phyloP scores from a whole-genome alignment of 2,888 invertebrate species.

The Meganola albula region DNA sequence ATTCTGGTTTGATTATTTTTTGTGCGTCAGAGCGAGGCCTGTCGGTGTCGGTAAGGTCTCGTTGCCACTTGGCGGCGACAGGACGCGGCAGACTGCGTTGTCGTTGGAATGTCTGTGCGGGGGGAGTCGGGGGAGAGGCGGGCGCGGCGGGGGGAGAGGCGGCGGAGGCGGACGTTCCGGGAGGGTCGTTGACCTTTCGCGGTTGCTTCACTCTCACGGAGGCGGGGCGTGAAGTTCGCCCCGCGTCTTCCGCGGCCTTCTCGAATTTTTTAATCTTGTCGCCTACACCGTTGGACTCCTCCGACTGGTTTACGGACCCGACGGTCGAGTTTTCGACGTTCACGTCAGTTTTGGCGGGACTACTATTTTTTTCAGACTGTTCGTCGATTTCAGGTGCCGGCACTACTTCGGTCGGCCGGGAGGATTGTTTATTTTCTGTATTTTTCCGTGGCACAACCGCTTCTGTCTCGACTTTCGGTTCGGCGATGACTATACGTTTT shows the following conservation, averaged over 20 bases:
- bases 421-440: too few species aligned
- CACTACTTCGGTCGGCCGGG: slow-evolving; percentile 21
- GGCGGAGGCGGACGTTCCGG: slow-evolving; percentile 51
- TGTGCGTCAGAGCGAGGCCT: slow-evolving; percentile 57
- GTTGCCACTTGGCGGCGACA: slow-evolving; percentile 47
- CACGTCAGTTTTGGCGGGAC: too few species aligned
- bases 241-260: slow-evolving; percentile 64
- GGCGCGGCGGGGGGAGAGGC: slow-evolving; percentile 49
- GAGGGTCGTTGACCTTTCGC: slow-evolving; percentile 28
- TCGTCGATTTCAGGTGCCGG: slow-evolving; percentile 23
- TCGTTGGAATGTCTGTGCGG: too few species aligned
- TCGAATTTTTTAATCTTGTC: slow-evolving; percentile 71
- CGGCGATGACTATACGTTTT: slow-evolving; percentile 3
- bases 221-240: slow-evolving; percentile 52
- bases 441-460: too few species aligned
- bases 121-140: slow-evolving; percentile 15
- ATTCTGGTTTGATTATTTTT: slow-evolving; percentile 67
- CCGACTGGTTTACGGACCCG: slow-evolving; percentile 15
- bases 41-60: slow-evolving; percentile 37
- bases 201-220: too few species aligned
- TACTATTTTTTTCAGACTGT: too few species aligned
- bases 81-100: slow-evolving; percentile 39
- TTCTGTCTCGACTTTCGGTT: slow-evolving; percentile 7
- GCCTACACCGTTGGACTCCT: slow-evolving; percentile 67
- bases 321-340: slow-evolving; percentile 9